Conservation (phyloP, 2,888 invertebrate species). For the Tenthredo scrophulariae region DNA sequence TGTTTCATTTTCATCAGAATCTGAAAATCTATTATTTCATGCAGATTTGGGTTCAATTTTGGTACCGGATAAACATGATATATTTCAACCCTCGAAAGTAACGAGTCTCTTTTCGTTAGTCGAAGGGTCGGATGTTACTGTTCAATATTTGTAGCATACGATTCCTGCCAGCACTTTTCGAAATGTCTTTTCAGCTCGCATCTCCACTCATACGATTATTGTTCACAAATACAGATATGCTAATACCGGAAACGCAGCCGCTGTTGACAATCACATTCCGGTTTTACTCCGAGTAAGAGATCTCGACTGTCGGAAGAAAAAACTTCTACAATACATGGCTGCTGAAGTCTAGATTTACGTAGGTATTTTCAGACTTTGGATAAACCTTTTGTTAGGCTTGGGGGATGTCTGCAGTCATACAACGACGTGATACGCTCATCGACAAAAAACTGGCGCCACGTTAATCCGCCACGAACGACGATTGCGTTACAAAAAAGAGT, state of each 20-base stretch:
- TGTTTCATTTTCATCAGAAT: not conserved
- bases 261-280: not conserved
- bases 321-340: not conserved
- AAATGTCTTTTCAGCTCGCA: not conserved
- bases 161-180: not conserved
- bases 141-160: not conserved
- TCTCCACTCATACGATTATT: not conserved
- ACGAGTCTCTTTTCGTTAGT: not conserved
- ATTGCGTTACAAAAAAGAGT: not conserved
- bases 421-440: not conserved
- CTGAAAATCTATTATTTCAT: not conserved
- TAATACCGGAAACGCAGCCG: not conserved
- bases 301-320: not conserved
- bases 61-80: not conserved
- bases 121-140: not conserved
- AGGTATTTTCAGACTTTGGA: not conserved
- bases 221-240: not conserved
- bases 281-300: not conserved
- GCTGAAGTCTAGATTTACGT: not conserved
- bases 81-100: not conserved
- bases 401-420: not conserved
- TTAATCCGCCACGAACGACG: not conserved
- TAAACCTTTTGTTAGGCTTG: not conserved
- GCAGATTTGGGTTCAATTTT: not conserved
- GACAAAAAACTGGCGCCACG: not conserved